Conservation (phyloP, 2,888 invertebrate genomes). For the Spisula subtruncata region DNA sequence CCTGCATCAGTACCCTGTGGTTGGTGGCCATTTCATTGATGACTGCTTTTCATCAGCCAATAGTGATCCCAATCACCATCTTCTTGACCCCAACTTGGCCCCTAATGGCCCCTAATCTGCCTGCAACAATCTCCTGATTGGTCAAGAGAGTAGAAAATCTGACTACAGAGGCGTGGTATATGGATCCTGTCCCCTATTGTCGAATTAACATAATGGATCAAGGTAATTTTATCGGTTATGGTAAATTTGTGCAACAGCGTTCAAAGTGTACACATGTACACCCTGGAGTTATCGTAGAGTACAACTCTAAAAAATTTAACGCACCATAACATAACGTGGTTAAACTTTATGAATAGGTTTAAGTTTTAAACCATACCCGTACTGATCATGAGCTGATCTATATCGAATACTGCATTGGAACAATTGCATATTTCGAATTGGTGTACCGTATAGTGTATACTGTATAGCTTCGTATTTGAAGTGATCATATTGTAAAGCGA, state of each 20-base stretch:
- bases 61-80: not conserved
- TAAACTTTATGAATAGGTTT: constrained; percentile 10
- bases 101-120: constrained; percentile 22
- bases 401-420: not conserved
- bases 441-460: too few species aligned
- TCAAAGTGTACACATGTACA: constrained; percentile 19
- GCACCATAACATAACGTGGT: not conserved
- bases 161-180: not conserved
- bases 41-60: not conserved
- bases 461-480: not conserved
- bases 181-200: constrained; percentile 5
- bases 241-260: not conserved
- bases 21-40: constrained; percentile 13
- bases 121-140: not conserved
- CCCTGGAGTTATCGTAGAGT: not conserved
- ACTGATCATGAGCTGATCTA: not conserved
- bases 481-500: not conserved
- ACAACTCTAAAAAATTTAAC: not conserved
- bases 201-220: constrained; percentile 1
- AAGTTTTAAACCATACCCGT: not conserved
- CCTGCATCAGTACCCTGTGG: not conserved
- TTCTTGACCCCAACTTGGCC: not conserved
- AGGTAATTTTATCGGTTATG: not conserved
- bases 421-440: not conserved
- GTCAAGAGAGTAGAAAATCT: not conserved